These are phyloP conservation scores for Tachyglossus aculeatus DNA, from an alignment of 2,797 vertebrate genomes.

Conservation along the genomic window DNA sequence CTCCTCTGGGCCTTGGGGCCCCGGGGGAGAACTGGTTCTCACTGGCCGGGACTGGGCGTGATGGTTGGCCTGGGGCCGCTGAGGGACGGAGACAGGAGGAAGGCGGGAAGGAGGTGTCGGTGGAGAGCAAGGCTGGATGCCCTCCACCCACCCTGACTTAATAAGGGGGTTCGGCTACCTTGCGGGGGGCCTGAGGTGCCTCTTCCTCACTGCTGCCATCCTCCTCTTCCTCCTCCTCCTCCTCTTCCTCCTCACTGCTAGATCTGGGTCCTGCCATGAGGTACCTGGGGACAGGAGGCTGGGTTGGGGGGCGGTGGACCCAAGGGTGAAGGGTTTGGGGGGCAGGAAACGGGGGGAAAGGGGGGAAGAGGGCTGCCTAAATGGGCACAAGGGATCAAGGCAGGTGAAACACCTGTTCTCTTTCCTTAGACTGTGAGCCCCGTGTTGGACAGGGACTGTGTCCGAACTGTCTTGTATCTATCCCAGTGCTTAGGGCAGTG, in stretches of 20 bases:
- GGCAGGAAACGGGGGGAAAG: neutral
- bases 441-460: too few species aligned
- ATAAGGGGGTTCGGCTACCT: slow-evolving; percentile 18
- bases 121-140: neutral
- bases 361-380: neutral
- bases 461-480: too few species aligned
- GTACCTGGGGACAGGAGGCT: slow-evolving; percentile 73
- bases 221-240: slow-evolving; percentile 69
- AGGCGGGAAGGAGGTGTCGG: neutral
- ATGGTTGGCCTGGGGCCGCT: slow-evolving; percentile 39
- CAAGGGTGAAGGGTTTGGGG: neutral
- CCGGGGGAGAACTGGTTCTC: slow-evolving; percentile 29
- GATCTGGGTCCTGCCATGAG: slow-evolving; percentile 83
- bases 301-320: neutral
- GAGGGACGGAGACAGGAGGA: neutral
- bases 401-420: too few species aligned
- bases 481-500: too few species aligned
- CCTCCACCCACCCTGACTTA: neutral
- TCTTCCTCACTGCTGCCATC: slow-evolving; percentile 64
- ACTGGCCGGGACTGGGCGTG: slow-evolving; percentile 27
- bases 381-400: too few species aligned
- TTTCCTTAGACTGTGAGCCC: too few species aligned
- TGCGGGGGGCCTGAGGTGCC: slow-evolving; percentile 33
- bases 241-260: slow-evolving; percentile 79
- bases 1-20: slow-evolving; percentile 14